Evolutionary conservation across 2,113 vertebrate genomes (phyloP).

Genomic region (Rafetus swinhoei): DNA sequence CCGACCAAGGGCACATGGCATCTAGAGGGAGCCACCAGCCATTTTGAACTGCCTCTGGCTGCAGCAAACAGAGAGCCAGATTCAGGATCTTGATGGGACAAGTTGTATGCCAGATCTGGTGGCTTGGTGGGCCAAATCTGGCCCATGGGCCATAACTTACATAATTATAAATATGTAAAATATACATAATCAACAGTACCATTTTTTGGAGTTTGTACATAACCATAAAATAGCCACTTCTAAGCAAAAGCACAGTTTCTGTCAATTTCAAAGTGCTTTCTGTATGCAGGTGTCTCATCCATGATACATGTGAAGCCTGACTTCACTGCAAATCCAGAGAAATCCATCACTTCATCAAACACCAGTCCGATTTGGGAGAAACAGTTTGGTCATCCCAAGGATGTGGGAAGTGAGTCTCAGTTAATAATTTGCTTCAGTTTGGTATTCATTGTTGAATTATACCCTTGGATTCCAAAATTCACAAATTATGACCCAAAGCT

Average conservation of each 20-base stretch:
- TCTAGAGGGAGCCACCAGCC: too few relatives aligned
- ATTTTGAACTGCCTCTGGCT: too few relatives aligned
- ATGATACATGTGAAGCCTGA: not conserved
- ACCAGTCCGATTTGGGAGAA: conserved; percentile 12
- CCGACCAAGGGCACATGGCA: too few relatives aligned
- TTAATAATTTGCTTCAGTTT: not conserved
- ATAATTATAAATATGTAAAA: not conserved
- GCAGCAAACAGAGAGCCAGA: too few relatives aligned
- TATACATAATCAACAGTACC: not conserved
- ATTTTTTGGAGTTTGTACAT: not conserved
- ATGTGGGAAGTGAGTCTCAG: conserved; percentile 44
- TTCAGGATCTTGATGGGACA: too few relatives aligned
- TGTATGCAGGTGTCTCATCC: conserved; percentile 14
- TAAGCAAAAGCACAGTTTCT: not conserved
- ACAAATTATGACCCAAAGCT: conserved; percentile 8
- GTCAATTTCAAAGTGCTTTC: not conserved
- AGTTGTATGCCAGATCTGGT: too few relatives aligned
- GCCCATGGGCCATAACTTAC: too few relatives aligned
- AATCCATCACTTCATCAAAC: conserved; percentile 8
- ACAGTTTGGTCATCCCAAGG: conserved; percentile 1
- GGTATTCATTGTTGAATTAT: not conserved
- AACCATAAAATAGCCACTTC: not conserved
- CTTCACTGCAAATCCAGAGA: not conserved
- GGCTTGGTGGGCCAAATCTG: too few relatives aligned
- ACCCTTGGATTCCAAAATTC: conserved; percentile 15